These are phyloP conservation scores for Lasioglossum morio DNA, from an alignment of 2,888 invertebrate species.

Conservation along the genomic window DNA sequence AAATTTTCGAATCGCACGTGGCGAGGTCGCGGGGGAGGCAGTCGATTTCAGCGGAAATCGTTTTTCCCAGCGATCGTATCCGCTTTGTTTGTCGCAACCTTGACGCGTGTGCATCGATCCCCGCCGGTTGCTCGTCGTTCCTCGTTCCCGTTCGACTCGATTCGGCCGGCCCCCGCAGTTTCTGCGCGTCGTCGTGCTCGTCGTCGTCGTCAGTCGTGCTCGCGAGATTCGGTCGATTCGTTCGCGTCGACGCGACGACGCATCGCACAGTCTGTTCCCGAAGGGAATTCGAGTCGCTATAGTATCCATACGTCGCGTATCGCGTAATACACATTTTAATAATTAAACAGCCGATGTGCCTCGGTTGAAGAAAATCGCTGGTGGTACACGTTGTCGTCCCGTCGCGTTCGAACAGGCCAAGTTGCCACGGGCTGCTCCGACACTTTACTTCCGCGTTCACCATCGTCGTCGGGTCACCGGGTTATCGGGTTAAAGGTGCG, in stretches of 20 bases:
- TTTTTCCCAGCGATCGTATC: background rate
- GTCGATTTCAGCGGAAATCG: background rate
- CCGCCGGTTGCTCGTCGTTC: background rate
- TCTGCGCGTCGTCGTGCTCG: background rate
- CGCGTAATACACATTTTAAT: background rate
- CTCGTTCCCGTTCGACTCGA: background rate
- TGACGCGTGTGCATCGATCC: background rate
- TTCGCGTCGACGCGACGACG: conserved; percentile 7
- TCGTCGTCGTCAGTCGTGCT: background rate
- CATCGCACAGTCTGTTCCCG: background rate
- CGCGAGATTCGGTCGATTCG: background rate
- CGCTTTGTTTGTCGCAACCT: background rate
- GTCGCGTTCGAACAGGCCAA: too few relatives aligned
- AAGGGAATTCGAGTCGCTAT: background rate
- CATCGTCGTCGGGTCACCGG: background rate
- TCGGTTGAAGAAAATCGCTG: background rate
- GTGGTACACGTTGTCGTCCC: too few relatives aligned
- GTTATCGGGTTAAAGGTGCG: conserved; percentile 5
- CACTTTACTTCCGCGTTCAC: background rate
- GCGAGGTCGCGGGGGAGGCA: background rate
- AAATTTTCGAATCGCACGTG: background rate
- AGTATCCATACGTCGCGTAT: background rate
- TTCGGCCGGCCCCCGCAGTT: background rate
- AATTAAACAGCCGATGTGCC: background rate
- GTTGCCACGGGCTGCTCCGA: background rate